Percentiles rank a stretch among this genome's conserved stretches.
Evolutionary conservation across 2,113 vertebrate species (phyloP).

Genomic region (Menura novaehollandiae): DNA sequence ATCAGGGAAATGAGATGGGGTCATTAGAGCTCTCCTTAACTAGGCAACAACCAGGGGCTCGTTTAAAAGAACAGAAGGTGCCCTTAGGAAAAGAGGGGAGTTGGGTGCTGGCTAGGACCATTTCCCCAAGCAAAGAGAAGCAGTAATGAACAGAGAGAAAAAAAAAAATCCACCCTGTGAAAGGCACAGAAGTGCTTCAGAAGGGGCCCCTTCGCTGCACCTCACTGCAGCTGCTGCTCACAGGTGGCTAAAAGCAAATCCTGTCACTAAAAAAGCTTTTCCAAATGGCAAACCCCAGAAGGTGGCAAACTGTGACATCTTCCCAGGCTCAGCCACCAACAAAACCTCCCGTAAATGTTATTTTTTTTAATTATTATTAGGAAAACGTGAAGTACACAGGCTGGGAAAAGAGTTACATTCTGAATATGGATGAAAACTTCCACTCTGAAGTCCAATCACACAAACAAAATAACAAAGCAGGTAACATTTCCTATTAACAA

Average conservation of each 20-base stretch:
- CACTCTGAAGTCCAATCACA: neutral
- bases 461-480: neutral
- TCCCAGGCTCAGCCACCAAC: neutral
- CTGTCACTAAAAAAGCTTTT: constrained; percentile 17
- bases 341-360: neutral
- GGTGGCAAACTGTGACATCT: constrained; percentile 8
- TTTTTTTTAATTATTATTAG: neutral
- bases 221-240: neutral
- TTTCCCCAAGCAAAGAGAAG: neutral
- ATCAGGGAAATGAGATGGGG: neutral
- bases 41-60: neutral
- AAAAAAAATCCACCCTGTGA: neutral
- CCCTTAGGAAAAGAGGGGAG: neutral
- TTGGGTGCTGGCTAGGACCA: neutral
- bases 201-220: neutral
- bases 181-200: neutral
- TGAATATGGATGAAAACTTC: neutral
- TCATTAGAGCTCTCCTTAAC: neutral
- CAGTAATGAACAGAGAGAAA: neutral
- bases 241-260: neutral
- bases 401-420: neutral
- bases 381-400: neutral
- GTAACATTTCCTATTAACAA: neutral
- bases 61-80: neutral
- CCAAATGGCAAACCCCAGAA: constrained; percentile 53